Percentiles rank a stretch among this genome's conserved stretches.
Evolutionary conservation across 1,140 invertebrate genomes (phyloP).

Genomic region (Heliconius congener): DNA sequence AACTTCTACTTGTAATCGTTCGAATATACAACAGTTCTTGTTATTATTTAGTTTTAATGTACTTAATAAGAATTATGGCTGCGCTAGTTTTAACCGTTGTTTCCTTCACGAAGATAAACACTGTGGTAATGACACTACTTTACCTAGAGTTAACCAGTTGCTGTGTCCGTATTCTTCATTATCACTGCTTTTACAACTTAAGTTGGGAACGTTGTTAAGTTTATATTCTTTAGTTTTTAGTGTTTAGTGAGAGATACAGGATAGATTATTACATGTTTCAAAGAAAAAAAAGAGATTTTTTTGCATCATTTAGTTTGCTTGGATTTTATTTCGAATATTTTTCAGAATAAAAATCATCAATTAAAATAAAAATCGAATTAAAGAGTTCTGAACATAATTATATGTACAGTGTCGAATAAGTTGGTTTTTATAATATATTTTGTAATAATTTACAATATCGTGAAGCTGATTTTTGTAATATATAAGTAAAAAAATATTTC

Average conservation of each 20-base stretch:
- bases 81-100: not conserved
- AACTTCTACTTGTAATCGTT: conserved; percentile 29
- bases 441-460: too few species aligned
- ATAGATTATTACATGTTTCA: too few species aligned
- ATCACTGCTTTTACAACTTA: not conserved
- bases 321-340: too few species aligned
- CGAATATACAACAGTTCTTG: conserved; percentile 31
- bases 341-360: too few species aligned
- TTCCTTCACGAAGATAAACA: conserved; percentile 9
- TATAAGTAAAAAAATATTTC: too few species aligned
- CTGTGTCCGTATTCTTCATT: not conserved
- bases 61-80: conserved; percentile 18
- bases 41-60: conserved; percentile 14
- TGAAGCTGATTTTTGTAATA: too few species aligned
- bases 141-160: not conserved
- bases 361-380: too few species aligned
- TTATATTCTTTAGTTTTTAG: conserved; percentile 2
- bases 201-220: not conserved
- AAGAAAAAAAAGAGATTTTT: too few species aligned
- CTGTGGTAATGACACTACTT: not conserved
- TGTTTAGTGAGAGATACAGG: not conserved
- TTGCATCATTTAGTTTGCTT: too few species aligned
- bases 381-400: too few species aligned
- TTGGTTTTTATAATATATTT: too few species aligned
- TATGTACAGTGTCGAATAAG: too few species aligned